Percentiles rank a stretch among this genome's conserved stretches.
Evolutionary conservation across 2,113 vertebrate species (phyloP).

Genomic region (Xiphophorus maculatus): DNA sequence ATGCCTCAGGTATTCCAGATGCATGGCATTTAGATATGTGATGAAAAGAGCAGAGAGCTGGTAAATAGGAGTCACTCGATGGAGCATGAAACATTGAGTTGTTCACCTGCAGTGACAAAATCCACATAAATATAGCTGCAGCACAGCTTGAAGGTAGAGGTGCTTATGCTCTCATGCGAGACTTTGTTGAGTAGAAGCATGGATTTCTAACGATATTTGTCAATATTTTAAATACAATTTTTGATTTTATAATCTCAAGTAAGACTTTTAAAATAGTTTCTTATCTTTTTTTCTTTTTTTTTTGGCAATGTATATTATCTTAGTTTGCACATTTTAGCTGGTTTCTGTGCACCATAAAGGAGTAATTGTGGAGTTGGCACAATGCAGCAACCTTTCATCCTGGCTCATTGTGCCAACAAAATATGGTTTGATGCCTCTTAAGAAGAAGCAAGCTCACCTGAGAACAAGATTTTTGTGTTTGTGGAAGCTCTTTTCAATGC

Average conservation of each 20-base stretch:
- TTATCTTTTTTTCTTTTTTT: neutral
- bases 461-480: neutral
- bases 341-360: neutral
- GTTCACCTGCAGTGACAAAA: constrained; percentile 20
- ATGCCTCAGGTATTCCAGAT: constrained; percentile 11
- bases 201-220: neutral
- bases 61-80: neutral
- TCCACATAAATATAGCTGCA: neutral
- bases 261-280: neutral
- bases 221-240: neutral
- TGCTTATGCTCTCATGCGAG: neutral
- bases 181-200: neutral
- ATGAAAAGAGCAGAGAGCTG: constrained; percentile 12
- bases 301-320: neutral
- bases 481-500: neutral
- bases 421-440: neutral
- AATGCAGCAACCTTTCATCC: neutral
- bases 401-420: neutral
- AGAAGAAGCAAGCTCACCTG: neutral
- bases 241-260: neutral
- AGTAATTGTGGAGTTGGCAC: neutral
- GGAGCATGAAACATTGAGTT: constrained; percentile 7
- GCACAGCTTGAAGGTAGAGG: constrained; percentile 2
- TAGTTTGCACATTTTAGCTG: neutral
- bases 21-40: neutral